Evolutionary conservation across 2,113 vertebrate genomes (phyloP), one percentile per base, ranked within the genome.

Genomic region (Rattus rattus): DNA sequence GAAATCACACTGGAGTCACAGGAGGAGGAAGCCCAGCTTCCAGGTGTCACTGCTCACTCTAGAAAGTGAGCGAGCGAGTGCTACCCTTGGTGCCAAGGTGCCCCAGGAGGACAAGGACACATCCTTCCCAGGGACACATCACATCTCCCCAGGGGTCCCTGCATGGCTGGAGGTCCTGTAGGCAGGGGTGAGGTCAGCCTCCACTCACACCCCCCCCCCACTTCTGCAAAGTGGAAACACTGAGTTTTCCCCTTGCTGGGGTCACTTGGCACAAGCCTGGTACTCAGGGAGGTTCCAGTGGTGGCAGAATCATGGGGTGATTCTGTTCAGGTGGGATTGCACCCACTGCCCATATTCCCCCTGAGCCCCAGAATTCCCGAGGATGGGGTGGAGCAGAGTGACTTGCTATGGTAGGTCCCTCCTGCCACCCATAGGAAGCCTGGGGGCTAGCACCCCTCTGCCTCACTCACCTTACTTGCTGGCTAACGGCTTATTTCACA

Each of bases 401-500:
- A 2, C 0, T 1, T 0, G 36, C 81, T 79, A 39, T 30, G 1
- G 0, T 0, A 5, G 30, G 63, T 77, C 72, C 86, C 76, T 87
- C 59, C 70, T 13, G 56, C 88, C 95, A 93, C 97, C 85, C 87
- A 79, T 67, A 61, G 81, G 96, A 87, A 49, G 39, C 24, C 59
- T 61, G 54, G 70, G 91, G 76, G 88, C 88, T 97, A 91, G 49
- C 26, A 39, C 24, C 43, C 76, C 96, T 80, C 49, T 5, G 19
- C 43, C 47, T 89, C 85, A 97, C 92, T 59, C 69, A 16, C 43
- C 47, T 89, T 83, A 97, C 92, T 59, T 65, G 43, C 88, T 72
- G 93, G 91, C 90, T 98, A 97, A 97, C 91, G 77, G 86, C 84
- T 98, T 97, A 96, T 92, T 98, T 98, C 96, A 94, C 97, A 98